Conservation (phyloP, 1,140 invertebrate species). For the Tetramorium simillimum region DNA sequence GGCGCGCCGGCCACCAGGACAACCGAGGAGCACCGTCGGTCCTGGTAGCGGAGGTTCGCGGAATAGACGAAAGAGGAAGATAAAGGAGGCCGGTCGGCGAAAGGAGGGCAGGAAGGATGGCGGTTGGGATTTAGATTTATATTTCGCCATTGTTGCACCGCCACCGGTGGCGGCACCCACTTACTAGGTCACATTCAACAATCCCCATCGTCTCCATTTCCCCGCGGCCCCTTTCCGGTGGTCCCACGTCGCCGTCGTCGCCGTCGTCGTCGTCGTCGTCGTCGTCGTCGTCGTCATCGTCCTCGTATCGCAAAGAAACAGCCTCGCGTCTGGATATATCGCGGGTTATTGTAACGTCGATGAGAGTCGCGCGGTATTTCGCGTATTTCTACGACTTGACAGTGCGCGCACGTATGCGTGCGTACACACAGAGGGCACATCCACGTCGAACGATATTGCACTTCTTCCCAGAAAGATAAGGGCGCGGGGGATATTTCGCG, state of each 20-base stretch:
- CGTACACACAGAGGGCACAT: not conserved
- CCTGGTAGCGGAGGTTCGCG: not conserved
- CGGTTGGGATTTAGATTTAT: conserved; percentile 78
- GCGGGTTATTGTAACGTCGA: conserved; percentile 80
- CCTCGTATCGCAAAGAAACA: conserved; percentile 71
- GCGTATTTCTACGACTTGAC: conserved; percentile 69
- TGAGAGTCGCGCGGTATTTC: conserved; percentile 77
- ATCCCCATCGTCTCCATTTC: conserved; percentile 61
- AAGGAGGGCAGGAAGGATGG: conserved; percentile 65
- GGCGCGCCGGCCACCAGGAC: not conserved
- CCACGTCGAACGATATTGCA: conserved; percentile 55
- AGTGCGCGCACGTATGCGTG: conserved; percentile 19
- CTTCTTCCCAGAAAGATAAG: conserved; percentile 65
- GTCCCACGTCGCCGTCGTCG: conserved; percentile 54
- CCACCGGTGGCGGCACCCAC: conserved; percentile 46
- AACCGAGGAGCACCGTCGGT: conserved; percentile 1
- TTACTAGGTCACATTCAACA: conserved; percentile 65
- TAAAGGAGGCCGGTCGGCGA: conserved; percentile 44
- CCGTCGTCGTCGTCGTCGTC: conserved; percentile 50
- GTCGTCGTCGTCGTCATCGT: conserved; percentile 50
- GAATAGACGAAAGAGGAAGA: conserved; percentile 61
- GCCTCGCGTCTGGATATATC: conserved; percentile 73
- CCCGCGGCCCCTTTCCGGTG: conserved; percentile 4
- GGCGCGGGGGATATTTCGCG: conserved; percentile 61
- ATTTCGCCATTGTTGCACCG: conserved; percentile 74